A percentile compares a stretch with the other conserved stretches of the same genome.
These are phyloP conservation scores for Heterodera filipjevi DNA, from an alignment of 2,888 invertebrate genomes.

Conservation along the genomic window DNA sequence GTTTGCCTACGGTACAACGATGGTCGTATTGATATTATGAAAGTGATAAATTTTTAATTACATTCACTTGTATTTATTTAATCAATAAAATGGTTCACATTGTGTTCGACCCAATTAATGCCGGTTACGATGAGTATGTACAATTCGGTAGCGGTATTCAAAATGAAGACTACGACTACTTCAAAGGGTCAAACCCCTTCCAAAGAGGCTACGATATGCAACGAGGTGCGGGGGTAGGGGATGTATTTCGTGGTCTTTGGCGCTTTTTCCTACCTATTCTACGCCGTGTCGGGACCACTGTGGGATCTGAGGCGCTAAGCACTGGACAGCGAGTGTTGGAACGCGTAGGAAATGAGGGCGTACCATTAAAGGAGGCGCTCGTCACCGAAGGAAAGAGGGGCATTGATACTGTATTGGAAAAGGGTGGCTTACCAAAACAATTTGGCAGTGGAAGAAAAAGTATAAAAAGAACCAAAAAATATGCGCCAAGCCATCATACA, in stretches of 20 bases:
- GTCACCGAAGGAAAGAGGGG: too few relatives aligned
- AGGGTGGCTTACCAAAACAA: slow-evolving; percentile 9
- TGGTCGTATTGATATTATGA: not conserved
- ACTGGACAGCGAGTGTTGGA: too few relatives aligned
- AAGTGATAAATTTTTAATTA: slow-evolving; percentile 22
- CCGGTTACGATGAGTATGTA: not conserved
- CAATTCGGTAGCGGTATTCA: not conserved
- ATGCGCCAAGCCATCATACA: not conserved
- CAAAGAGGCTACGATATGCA: slow-evolving; percentile 9
- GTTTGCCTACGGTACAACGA: too few relatives aligned
- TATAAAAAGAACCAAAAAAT: not conserved
- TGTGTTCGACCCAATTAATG: not conserved
- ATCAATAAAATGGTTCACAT: too few relatives aligned
- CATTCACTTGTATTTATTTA: too few relatives aligned
- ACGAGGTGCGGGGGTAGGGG: slow-evolving; percentile 16
- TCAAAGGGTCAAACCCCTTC: not conserved
- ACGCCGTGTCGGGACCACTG: too few relatives aligned
- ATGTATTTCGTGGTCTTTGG: slow-evolving; percentile 9
- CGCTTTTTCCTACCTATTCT: slow-evolving; percentile 21
- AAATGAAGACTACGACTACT: not conserved
- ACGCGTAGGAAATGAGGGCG: too few relatives aligned
- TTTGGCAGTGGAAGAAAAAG: slow-evolving; percentile 8
- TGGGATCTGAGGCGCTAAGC: too few relatives aligned
- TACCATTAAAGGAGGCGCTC: too few relatives aligned
- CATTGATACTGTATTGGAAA: too few relatives aligned